Base-by-base conservation (phyloP, 2,113 vertebrate species). In the Onychorhynchus coronatus region DNA sequence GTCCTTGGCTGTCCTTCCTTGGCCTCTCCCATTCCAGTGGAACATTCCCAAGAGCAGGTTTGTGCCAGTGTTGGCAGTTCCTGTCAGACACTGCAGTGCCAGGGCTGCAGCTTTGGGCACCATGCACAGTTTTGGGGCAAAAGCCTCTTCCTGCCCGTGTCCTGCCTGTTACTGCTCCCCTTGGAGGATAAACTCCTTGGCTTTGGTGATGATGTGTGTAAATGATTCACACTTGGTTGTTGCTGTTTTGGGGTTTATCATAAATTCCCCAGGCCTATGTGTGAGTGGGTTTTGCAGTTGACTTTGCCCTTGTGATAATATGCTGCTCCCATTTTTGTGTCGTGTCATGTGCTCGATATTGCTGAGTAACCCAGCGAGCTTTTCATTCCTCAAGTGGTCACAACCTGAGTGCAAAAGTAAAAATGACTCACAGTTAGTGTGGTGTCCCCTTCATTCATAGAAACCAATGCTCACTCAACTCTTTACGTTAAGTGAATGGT, bases 61-160 rank as follows among this genome's bases (percentile, higher is more conserved):
- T 42, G 76, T 84, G 76, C 84, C 89, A 22, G 62, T 1, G 0
- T 22, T 77, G 33, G 46, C 77, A 66, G 42, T 41, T 88, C 46
- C 42, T 72, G 56, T 46, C 82, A 72, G 42, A 23, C 66, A 30
- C 35, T 75, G 79, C 53, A 17, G 80, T 35, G 31, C 52, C 58
- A 62, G 89, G 33, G 53, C 63, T 68, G 71, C 63, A 49, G 16
- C 72, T 79, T 16, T 12, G 28, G 58, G 53, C 66, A 6, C 35
- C 0, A 0, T 8, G 24, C 2, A 0, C 8, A 25, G 35, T 41
- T 39, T 2, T 22, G 37, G 55, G 42, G 14, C 35, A 27, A 1
- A n/a, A 39, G 37, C 49, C 23, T 87, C 25, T 14, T 68, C 8
- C 1, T 68, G 77, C 44, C 27, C 47, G 6, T 27, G 27, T 78